Base-by-base conservation (phyloP, 2,888 invertebrate species). In the Bellardia pandia region DNA sequence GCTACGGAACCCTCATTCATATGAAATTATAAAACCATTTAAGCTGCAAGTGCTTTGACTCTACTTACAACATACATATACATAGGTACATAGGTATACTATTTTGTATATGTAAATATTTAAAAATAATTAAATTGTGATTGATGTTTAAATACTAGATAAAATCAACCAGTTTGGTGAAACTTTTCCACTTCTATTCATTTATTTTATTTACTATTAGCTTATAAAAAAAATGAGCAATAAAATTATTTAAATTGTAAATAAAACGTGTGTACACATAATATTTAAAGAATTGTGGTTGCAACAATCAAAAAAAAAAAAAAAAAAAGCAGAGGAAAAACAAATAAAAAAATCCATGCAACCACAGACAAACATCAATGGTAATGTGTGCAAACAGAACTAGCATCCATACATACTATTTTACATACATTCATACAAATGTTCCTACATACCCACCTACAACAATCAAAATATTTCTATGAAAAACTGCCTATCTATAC, bases 311-410 rank as follows among this genome's bases (percentile, higher is more conserved):
- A 79, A 51, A 33, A 33, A 33, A 37, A 37, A n/a, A n/a, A n/a
- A 37, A 37, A 37, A 37, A 37, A 23, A 23, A 23, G 23, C 23
- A 1, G 37, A 56, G 11, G 14, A 56, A 71, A 79, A 71, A 33
- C 42, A 53, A 42, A 56, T 40, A 58, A 53, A 30, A 60, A 81
- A 72, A 51, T 42, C 45, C 45, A 62, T 81, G 23, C 60, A 60
- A 86, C 86, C 86, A 72, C 81, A 86, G 68, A 45, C 86, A 86
- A 86, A 81, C 77, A 86, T 81, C 51, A 81, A 81, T 77, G 81
- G 53, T 60, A 53, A 72, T 74, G 74, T 81, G 72, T 68, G 68
- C 51, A 77, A 81, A 72, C 53, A 74, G 11, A 64, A 56, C 42
- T 33, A 60, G 33, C 56, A 1, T 30, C 51, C 40, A 6, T 40